A percentile compares a stretch with the other conserved stretches of the same genome.
Conservation (phyloP, 2,888 invertebrate species). For the Stenichneumon culpator region DNA sequence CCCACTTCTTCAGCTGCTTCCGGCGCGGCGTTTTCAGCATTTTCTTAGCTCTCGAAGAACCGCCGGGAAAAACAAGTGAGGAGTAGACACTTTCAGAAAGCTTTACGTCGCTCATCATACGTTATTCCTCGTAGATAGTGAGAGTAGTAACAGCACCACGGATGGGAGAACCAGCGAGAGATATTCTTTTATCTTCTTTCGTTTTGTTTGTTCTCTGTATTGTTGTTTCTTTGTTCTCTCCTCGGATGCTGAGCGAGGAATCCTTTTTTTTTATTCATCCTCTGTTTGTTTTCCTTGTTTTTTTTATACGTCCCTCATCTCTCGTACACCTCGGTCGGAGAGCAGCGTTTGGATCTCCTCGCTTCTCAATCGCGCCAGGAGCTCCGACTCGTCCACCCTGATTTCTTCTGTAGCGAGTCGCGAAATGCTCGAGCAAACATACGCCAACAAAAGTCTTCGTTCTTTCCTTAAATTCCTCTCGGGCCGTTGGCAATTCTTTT, state of each 20-base stretch:
- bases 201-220: neutral
- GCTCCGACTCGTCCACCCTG: constrained; percentile 37
- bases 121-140: constrained; percentile 14
- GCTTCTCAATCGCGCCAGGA: constrained; percentile 28
- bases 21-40: neutral
- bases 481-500: neutral
- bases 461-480: neutral
- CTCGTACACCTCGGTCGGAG: neutral
- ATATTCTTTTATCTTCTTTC: constrained; percentile 15
- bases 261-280: constrained; percentile 1
- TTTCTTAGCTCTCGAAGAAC: neutral
- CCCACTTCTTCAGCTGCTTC: neutral
- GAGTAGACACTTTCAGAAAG: constrained; percentile 9
- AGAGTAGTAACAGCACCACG: neutral
- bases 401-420: constrained; percentile 13
- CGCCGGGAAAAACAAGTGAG: neutral
- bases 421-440: constrained; percentile 12
- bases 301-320: neutral
- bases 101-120: constrained; percentile 17
- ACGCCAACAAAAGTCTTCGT: neutral
- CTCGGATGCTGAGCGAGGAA: neutral
- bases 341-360: constrained; percentile 12
- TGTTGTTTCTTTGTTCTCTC: constrained; percentile 12
- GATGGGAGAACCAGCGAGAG: neutral
- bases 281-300: constrained; percentile 12